phyloP scores from a whole-genome alignment of 2,888 invertebrate species.

The Dysmachus trigonus region DNA sequence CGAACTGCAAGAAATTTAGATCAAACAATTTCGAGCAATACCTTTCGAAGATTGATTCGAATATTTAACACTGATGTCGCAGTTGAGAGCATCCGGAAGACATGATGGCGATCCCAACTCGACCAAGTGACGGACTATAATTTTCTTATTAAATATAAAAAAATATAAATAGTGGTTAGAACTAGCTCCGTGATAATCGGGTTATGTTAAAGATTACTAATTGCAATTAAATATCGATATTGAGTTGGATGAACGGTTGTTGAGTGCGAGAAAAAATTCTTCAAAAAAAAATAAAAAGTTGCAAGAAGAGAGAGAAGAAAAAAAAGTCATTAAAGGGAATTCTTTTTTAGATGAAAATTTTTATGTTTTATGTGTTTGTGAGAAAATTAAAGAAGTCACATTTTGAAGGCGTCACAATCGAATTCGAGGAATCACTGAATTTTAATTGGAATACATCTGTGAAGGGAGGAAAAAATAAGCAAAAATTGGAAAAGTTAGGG shows the following conservation, averaged over 20 bases:
- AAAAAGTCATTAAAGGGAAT: conserved; percentile 20
- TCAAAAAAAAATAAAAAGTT: background rate
- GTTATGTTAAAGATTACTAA: conserved; percentile 25
- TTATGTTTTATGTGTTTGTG: conserved; percentile 36
- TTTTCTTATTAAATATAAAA: conserved; percentile 40
- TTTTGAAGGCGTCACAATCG: background rate
- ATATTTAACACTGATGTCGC: conserved; percentile 27
- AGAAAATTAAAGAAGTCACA: conserved; percentile 16
- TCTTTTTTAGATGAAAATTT: conserved; percentile 37
- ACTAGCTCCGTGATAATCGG: conserved; percentile 1
- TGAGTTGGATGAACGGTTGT: conserved; percentile 10
- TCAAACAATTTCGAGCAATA: background rate
- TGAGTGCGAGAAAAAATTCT: background rate
- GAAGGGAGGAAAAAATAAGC: conserved; percentile 46
- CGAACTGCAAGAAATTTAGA: background rate
- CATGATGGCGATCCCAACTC: conserved; percentile 72
- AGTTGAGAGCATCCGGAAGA: conserved; percentile 64
- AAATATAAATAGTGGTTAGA: conserved; percentile 31
- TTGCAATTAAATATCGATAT: conserved; percentile 9
- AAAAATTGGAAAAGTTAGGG: conserved; percentile 48
- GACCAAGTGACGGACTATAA: conserved; percentile 54
- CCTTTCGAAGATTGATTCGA: conserved; percentile 20
- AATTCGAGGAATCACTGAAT: background rate
- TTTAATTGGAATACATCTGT: conserved; percentile 13
- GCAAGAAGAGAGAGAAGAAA: background rate